These are phyloP conservation scores for Oreochromis aureus DNA, from an alignment of 2,113 vertebrate genomes.

Conservation along the genomic window DNA sequence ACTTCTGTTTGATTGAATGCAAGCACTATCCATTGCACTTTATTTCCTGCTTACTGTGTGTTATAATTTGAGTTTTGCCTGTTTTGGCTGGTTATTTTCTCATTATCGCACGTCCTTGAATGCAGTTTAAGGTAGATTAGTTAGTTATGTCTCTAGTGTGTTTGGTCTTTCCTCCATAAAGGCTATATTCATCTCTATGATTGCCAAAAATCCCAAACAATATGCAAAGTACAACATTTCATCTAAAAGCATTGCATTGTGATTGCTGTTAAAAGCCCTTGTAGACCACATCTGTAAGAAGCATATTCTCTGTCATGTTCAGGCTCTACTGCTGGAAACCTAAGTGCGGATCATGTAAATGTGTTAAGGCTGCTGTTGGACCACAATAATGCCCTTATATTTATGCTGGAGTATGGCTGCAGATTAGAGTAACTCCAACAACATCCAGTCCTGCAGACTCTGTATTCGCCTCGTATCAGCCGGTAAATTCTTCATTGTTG, in stretches of 20 bases:
- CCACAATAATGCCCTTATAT: slow-evolving; percentile 86
- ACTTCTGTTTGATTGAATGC: background rate
- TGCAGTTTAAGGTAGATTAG: background rate
- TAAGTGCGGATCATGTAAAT: slow-evolving; percentile 85
- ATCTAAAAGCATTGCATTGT: background rate
- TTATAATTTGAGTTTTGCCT: background rate
- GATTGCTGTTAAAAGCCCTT: slow-evolving; percentile 34
- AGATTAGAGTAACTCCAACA: slow-evolving; percentile 79
- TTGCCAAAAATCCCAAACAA: background rate
- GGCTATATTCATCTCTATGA: background rate
- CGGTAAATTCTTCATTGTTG: slow-evolving; percentile 66
- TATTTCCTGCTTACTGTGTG: background rate
- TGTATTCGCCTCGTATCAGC: slow-evolving; percentile 65
- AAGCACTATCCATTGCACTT: background rate
- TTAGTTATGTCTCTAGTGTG: background rate
- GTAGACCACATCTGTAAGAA: slow-evolving; percentile 45
- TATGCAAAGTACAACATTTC: background rate
- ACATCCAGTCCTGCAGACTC: slow-evolving; percentile 69
- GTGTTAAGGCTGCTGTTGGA: slow-evolving; percentile 74
- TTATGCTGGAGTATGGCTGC: slow-evolving; percentile 84
- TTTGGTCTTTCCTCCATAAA: background rate
- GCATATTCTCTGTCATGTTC: slow-evolving; percentile 86
- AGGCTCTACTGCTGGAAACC: slow-evolving; percentile 71
- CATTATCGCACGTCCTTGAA: background rate
- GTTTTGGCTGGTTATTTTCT: background rate